Conservation (phyloP, 2,113 vertebrate species). For the Chloropsis hardwickii region DNA sequence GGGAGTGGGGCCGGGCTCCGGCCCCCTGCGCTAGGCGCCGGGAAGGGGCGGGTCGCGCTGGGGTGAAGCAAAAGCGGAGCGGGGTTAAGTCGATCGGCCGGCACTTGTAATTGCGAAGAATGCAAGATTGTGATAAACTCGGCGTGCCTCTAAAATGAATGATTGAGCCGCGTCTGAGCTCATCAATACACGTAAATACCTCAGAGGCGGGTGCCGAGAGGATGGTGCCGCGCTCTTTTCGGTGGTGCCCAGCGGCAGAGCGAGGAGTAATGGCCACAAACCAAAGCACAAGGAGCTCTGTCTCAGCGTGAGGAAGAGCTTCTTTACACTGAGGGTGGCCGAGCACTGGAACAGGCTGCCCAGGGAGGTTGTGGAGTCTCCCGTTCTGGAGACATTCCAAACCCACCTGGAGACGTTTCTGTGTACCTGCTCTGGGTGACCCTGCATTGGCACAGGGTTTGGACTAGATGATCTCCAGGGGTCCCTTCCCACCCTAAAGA, state of each 20-base stretch:
- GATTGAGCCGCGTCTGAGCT: fast-evolving
- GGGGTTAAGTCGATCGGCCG: neutral
- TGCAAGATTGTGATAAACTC: neutral
- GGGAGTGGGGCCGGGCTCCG: fast-evolving
- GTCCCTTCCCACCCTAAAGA: neutral
- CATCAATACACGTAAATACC: fast-evolving
- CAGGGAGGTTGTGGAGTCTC: neutral
- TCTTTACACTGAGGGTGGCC: too few species aligned
- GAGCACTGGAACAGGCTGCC: neutral
- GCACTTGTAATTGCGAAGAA: too few species aligned
- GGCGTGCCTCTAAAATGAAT: neutral
- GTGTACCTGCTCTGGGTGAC: neutral
- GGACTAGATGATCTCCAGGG: neutral
- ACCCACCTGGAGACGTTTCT: neutral
- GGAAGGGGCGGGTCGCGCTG: neutral
- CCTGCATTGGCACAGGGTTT: neutral
- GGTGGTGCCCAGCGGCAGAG: too few species aligned
- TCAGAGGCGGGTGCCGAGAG: neutral
- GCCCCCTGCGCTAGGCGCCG: fast-evolving
- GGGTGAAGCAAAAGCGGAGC: neutral
- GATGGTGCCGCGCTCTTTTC: neutral
- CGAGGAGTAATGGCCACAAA: neutral
- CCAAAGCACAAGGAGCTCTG: neutral
- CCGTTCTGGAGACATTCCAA: neutral
- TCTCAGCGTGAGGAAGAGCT: too few species aligned